These are phyloP conservation scores for Luperina testacea DNA, from an alignment of 2,888 invertebrate genomes.

Conservation along the genomic window DNA sequence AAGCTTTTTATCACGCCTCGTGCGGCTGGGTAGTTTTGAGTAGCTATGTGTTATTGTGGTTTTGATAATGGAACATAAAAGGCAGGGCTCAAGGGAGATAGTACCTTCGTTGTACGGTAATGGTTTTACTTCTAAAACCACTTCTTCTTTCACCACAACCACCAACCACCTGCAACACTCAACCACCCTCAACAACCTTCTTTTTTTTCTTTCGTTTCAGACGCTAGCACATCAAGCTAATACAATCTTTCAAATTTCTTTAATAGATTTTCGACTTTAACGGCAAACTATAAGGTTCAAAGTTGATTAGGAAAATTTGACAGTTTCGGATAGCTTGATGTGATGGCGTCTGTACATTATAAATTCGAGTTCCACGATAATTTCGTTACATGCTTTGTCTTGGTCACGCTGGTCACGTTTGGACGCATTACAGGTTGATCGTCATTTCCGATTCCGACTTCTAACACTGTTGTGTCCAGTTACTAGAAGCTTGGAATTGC, in stretches of 20 bases:
- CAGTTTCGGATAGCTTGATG: too few species aligned
- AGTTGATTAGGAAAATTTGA: too few species aligned
- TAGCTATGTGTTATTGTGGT: neutral
- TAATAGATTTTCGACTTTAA: too few species aligned
- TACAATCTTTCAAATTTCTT: too few species aligned
- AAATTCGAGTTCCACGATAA: neutral
- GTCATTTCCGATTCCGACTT: neutral
- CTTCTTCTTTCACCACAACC: too few species aligned
- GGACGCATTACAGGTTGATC: neutral
- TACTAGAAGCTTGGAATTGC: neutral
- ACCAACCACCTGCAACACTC: too few species aligned
- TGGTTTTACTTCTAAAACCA: neutral
- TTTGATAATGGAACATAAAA: neutral
- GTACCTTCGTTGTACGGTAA: neutral
- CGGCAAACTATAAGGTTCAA: too few species aligned
- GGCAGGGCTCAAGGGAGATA: neutral
- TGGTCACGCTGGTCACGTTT: neutral
- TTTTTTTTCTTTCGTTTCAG: too few species aligned
- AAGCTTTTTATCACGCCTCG: constrained; percentile 66
- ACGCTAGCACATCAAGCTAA: too few species aligned
- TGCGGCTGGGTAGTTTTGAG: constrained; percentile 18
- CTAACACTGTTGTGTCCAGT: neutral
- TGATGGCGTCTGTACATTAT: too few species aligned
- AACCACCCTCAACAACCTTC: neutral
- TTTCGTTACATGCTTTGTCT: neutral